Conservation (phyloP, 2,888 invertebrate species). For the Chaetoderma sp. region DNA sequence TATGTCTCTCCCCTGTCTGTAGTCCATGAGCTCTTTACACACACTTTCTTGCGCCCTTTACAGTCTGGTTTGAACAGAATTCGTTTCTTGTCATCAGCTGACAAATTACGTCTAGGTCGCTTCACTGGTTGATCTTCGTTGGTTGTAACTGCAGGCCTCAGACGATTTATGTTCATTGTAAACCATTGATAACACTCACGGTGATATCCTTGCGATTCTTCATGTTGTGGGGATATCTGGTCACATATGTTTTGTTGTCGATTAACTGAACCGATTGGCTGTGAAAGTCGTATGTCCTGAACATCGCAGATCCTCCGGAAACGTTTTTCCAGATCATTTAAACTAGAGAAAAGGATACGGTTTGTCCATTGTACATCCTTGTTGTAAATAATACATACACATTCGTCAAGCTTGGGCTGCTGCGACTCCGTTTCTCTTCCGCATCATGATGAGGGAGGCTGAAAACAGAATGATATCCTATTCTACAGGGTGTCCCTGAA, state of each 20-base stretch:
- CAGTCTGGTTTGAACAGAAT: neutral
- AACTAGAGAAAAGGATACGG: too few relatives aligned
- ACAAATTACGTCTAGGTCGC: neutral
- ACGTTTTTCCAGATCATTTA: neutral
- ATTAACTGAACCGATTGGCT: neutral
- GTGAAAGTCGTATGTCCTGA: neutral
- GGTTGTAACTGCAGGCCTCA: neutral
- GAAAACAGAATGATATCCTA: too few relatives aligned
- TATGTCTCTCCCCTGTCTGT: neutral
- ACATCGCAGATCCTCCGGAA: neutral
- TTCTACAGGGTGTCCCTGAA: too few relatives aligned
- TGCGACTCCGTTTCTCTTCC: too few relatives aligned
- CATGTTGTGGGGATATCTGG: neutral
- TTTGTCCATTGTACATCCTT: too few relatives aligned
- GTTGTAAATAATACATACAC: too few relatives aligned
- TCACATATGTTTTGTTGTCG: neutral
- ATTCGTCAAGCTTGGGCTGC: too few relatives aligned
- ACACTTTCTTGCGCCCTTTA: neutral
- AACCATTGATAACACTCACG: constrained; percentile 4
- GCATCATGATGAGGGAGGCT: too few relatives aligned
- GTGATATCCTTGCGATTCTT: constrained; percentile 5
- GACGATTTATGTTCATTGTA: constrained; percentile 1
- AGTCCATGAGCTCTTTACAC: neutral
- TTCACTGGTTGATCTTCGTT: neutral
- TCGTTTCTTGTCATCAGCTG: neutral